phyloP scores from a whole-genome alignment of 2,888 invertebrate genomes.

The Meganola albula region DNA sequence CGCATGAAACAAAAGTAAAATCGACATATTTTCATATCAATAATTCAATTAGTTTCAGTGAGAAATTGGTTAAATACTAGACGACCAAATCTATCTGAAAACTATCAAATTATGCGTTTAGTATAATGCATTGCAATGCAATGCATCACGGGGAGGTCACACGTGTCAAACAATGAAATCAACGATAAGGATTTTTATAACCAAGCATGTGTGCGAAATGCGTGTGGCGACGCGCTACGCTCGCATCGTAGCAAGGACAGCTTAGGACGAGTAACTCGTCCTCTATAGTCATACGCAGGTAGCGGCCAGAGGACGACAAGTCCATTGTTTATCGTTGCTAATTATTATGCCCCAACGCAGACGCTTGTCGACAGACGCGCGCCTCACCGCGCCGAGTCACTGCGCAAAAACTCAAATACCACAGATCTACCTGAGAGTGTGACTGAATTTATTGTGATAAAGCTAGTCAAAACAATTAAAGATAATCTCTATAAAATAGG shows the following conservation, averaged over 20 bases:
- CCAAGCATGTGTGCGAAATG: constrained; percentile 37
- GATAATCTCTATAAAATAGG: too few species aligned
- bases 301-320: constrained; percentile 70
- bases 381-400: constrained; percentile 35
- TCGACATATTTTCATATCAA: too few species aligned
- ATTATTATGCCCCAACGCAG: constrained; percentile 72
- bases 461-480: too few species aligned
- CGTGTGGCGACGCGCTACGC: constrained; percentile 35
- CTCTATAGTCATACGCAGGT: constrained; percentile 72
- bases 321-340: constrained; percentile 75
- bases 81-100: too few species aligned
- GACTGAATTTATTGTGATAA: constrained; percentile 29
- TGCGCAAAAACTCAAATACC: constrained; percentile 54
- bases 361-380: constrained; percentile 48
- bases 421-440: constrained; percentile 47
- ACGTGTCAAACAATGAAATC: constrained; percentile 2
- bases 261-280: constrained; percentile 65
- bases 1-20: too few species aligned
- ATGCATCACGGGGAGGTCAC: background rate
- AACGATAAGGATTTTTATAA: constrained; percentile 14
- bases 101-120: too few species aligned
- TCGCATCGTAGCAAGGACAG: constrained; percentile 57
- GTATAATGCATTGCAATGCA: too few species aligned
- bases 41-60: too few species aligned
- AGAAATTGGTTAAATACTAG: too few species aligned